Evolutionary conservation across 2,797 vertebrate genomes (phyloP).

Genomic region (Myiotriccus ornatus): DNA sequence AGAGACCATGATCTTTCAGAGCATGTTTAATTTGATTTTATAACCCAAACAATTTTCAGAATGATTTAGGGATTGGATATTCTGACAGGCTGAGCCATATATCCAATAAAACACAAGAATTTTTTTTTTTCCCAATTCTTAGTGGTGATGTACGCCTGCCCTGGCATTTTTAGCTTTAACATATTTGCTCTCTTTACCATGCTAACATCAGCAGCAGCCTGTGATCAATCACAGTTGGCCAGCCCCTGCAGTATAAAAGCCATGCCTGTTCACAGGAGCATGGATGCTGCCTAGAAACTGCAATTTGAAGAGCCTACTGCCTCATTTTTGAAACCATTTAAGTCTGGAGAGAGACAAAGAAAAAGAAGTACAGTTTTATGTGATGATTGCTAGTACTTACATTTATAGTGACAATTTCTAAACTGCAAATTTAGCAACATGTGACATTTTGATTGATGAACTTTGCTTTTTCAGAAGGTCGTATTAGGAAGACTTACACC

Average conservation of each 20-base stretch:
- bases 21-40: neutral
- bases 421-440: neutral
- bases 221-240: neutral
- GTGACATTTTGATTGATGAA: neutral
- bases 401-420: neutral
- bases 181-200: neutral
- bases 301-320: neutral
- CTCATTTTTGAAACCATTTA: constrained; percentile 15
- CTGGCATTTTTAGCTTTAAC: neutral
- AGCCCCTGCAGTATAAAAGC: neutral
- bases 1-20: neutral
- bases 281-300: neutral
- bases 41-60: neutral
- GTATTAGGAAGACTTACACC: neutral
- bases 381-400: neutral
- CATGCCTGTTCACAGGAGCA: neutral
- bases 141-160: neutral
- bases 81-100: neutral
- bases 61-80: neutral
- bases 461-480: neutral
- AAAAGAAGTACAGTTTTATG: neutral
- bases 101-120: neutral
- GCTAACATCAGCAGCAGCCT: neutral
- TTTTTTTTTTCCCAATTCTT: neutral
- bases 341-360: neutral